Evolutionary conservation across 2,888 invertebrate genomes (phyloP), one percentile per base, ranked within the genome.

Genomic region (Cremastinae sp.): DNA sequence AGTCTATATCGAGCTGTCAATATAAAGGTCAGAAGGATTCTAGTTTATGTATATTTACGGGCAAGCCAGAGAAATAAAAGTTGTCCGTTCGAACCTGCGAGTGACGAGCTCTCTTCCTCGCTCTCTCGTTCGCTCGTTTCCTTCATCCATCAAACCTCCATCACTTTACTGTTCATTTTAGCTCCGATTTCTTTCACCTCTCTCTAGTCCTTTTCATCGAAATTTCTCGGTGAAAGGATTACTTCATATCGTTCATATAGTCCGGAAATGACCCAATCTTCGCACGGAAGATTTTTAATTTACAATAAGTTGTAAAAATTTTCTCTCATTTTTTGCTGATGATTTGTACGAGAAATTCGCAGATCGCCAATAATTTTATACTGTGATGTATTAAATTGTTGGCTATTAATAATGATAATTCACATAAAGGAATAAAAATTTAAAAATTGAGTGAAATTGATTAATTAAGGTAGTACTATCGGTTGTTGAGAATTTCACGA

Each of bases 1-100:
- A 73, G 73, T 76, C 73, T 76, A 73, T 76, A 73, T 76, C 76
- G 59, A 69, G 69, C 45, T 69, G 69, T 73, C 76, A 73, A 76
- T 73, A 76, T 76, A 76, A 73, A 73, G 76, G 76, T 69, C 76
- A 76, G 73, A 64, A 65, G 53, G 53, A 55, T 62, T 35, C 22
- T 45, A 35, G 53, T 43, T n/a, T 45, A 28, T n/a, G 22, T 37
- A 7, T 37, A 16, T 51, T 9, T 12, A 12, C 18, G 8, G 20
- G 58, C 16, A 64, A 55, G 64, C 64, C 72, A 47, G 58, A 45
- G 55, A 47, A 59, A 65, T 56, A 47, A 53, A 62, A 62, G 53
- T 69, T 53, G 45, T 45, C 28, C 12, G 28, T 65, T 45, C 22
- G 35, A 35, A 49, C 28, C 47, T 39, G 37, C 56, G 59, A 69